These are phyloP conservation scores for Umimayanthus chanpuru DNA, from an alignment of 92 coral and sea anemone genomes.

Conservation along the genomic window DNA sequence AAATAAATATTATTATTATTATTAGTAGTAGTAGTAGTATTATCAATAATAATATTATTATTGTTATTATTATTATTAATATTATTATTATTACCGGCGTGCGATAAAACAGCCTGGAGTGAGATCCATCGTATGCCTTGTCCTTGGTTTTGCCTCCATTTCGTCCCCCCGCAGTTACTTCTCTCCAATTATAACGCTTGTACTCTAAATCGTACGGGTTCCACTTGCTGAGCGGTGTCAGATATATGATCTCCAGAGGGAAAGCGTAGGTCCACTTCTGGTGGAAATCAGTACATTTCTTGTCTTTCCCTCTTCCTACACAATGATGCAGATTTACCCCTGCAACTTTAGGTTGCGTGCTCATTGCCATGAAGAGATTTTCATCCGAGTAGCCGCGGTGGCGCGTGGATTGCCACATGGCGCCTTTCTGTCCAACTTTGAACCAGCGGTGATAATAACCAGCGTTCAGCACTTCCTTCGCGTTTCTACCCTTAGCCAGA, in stretches of 20 bases:
- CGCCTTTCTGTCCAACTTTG: slow-evolving; percentile 75
- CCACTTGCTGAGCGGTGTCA: slow-evolving; percentile 52
- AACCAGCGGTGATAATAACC: slow-evolving; percentile 91
- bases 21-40: too few species aligned
- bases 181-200: slow-evolving; percentile 11
- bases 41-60: too few species aligned
- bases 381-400: slow-evolving; percentile 89
- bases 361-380: slow-evolving; percentile 91
- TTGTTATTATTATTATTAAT: too few species aligned
- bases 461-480: slow-evolving; percentile 59
- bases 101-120: slow-evolving; percentile 45
- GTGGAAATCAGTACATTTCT: slow-evolving; percentile 27
- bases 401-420: slow-evolving; percentile 86
- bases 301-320: slow-evolving; percentile 36
- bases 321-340: slow-evolving; percentile 67
- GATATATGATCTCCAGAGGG: slow-evolving; percentile 52
- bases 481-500: slow-evolving; percentile 44
- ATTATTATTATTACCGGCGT: slow-evolving; percentile 15
- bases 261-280: slow-evolving; percentile 49
- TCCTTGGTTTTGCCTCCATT: slow-evolving; percentile 37
- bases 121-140: slow-evolving; percentile 40
- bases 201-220: slow-evolving; percentile 46
- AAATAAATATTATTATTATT: too few species aligned
- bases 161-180: slow-evolving; percentile 40
- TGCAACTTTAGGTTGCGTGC: slow-evolving; percentile 85